A percentile compares a stretch with the other conserved stretches of the same genome.
Evolutionary conservation across 2,888 invertebrate species (phyloP).

Genomic region (Euclidia mi): DNA sequence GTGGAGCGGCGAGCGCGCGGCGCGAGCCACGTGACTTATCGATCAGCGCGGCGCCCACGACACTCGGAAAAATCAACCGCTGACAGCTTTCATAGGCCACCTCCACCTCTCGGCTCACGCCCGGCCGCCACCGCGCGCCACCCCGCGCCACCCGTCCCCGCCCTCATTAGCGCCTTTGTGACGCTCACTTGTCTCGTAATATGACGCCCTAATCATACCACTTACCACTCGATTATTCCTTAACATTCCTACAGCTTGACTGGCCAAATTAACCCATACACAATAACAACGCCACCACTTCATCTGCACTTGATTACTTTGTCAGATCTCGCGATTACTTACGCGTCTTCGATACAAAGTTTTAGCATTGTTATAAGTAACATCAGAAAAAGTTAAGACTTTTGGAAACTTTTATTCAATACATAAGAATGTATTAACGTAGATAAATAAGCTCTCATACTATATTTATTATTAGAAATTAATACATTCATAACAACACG

Average conservation of each 20-base stretch:
- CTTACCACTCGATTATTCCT: slow-evolving; percentile 79
- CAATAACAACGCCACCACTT: slow-evolving; percentile 1
- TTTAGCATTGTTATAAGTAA: no score
- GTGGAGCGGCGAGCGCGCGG: slow-evolving; percentile 67
- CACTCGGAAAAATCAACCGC: slow-evolving; percentile 90
- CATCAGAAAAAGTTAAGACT: no score
- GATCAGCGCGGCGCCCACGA: slow-evolving; percentile 88
- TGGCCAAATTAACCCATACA: slow-evolving; percentile 11
- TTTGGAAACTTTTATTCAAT: slow-evolving; percentile 1
- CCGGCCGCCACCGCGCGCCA: slow-evolving; percentile 33
- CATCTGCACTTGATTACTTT: slow-evolving; percentile 1
- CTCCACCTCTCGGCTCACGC: slow-evolving; percentile 64
- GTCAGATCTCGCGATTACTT: not conserved
- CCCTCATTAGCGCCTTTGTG: slow-evolving; percentile 89
- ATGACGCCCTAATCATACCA: slow-evolving; percentile 85
- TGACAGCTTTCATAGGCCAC: slow-evolving; percentile 88
- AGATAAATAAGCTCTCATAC: no score
- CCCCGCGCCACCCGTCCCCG: slow-evolving; percentile 60
- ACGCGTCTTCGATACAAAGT: no score
- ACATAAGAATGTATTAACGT: no score
- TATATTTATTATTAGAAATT: not conserved
- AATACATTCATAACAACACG: slow-evolving; percentile 12
- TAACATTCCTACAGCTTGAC: slow-evolving; percentile 51
- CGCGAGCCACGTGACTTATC: slow-evolving; percentile 88
- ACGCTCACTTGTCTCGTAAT: slow-evolving; percentile 87